A percentile compares a stretch with the other conserved stretches of the same genome.
These are phyloP conservation scores for Standfussiana lucernea DNA, from an alignment of 2,888 invertebrate genomes.

Conservation along the genomic window DNA sequence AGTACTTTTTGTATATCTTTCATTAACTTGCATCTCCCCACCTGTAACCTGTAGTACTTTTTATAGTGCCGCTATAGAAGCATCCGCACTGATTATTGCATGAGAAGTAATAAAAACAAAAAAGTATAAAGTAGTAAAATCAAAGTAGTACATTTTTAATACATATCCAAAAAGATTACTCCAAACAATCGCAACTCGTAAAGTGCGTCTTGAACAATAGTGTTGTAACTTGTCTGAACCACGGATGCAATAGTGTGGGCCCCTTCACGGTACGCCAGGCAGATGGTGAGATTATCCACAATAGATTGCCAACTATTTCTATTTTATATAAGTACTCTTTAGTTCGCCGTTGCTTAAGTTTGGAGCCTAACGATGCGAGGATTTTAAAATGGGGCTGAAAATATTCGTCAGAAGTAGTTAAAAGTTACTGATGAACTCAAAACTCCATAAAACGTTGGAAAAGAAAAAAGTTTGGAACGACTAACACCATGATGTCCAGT, in stretches of 20 bases:
- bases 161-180: constrained; percentile 22
- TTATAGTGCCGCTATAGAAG: too few species aligned
- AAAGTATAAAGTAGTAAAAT: too few species aligned
- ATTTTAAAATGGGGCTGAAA: not conserved
- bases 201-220: constrained; percentile 56
- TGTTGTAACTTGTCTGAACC: constrained; percentile 48
- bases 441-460: not conserved
- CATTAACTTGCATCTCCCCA: too few species aligned
- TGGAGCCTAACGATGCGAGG: constrained; percentile 9
- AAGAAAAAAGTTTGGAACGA: not conserved
- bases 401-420: not conserved
- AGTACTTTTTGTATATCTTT: too few species aligned
- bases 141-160: too few species aligned
- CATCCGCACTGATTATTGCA: too few species aligned
- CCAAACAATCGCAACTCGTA: constrained; percentile 17
- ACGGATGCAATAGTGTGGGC: constrained; percentile 55
- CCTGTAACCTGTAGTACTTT: too few species aligned
- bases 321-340: constrained; percentile 38
- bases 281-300: constrained; percentile 56
- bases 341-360: constrained; percentile 35
- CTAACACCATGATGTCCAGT: not conserved
- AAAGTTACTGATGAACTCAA: not conserved
- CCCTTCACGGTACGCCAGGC: constrained; percentile 58
- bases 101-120: too few species aligned
- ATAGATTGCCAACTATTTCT: constrained; percentile 53